Percentiles rank a stretch among this genome's conserved stretches.
phyloP scores from a whole-genome alignment of 2,888 invertebrate species.

The Podabrus alpinus region DNA sequence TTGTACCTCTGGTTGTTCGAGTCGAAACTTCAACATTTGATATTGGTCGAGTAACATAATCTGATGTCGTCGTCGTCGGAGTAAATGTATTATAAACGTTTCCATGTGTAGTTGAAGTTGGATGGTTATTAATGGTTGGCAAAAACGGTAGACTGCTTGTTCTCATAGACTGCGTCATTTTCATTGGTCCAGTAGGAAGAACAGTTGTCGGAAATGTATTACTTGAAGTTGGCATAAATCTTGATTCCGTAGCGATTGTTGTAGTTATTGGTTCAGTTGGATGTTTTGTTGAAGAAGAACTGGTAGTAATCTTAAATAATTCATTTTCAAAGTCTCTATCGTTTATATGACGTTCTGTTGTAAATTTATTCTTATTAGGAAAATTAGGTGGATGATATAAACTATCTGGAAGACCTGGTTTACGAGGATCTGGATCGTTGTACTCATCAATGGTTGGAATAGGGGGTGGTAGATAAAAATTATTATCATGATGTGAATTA shows the following conservation, averaged over 20 bases:
- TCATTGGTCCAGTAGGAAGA: background rate
- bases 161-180: background rate
- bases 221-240: background rate
- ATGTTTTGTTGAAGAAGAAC: background rate
- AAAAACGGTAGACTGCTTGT: background rate
- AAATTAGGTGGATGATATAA: constrained; percentile 55
- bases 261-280: background rate
- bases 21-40: background rate
- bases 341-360: background rate
- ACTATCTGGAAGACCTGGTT: constrained; percentile 5
- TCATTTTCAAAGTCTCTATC: constrained; percentile 6
- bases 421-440: constrained; percentile 12
- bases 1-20: background rate
- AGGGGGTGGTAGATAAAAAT: constrained; percentile 27
- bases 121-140: background rate
- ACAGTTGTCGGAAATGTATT: background rate
- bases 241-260: background rate
- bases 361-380: constrained; percentile 53
- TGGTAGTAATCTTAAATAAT: constrained; percentile 50
- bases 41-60: background rate
- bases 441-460: constrained; percentile 13
- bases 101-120: background rate
- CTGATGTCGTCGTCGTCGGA: background rate
- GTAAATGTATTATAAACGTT: background rate
- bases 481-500: constrained; percentile 7